Conservation (phyloP, 1,140 invertebrate genomes). For the Tetranychus urticae region DNA sequence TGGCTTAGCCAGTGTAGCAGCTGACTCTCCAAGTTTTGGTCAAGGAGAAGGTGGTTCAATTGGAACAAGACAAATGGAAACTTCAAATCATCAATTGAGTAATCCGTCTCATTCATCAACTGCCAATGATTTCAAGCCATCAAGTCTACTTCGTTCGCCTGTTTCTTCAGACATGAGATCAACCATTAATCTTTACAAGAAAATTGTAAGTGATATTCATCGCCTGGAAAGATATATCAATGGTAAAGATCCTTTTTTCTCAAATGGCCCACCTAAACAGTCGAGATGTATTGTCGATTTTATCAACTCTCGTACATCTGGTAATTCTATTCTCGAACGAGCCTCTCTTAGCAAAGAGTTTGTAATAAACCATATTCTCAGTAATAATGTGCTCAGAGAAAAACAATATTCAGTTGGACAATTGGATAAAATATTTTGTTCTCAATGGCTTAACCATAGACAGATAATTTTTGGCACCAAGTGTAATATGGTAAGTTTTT, state of each 20-base stretch:
- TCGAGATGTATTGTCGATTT: constrained; percentile 2
- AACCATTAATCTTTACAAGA: not conserved
- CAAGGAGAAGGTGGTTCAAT: no score
- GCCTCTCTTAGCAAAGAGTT: not conserved
- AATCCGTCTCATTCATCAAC: no score
- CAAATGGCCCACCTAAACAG: not conserved
- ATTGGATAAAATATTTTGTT: constrained; percentile 44
- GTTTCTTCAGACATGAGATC: no score
- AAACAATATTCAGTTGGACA: not conserved
- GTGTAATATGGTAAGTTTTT: constrained; percentile 35
- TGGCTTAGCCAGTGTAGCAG: no score
- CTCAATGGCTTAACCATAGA: constrained; percentile 77
- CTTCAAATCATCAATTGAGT: no score
- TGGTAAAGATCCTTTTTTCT: not conserved
- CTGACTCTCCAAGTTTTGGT: no score
- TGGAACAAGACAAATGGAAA: no score
- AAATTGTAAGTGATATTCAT: not conserved
- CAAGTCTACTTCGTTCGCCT: no score
- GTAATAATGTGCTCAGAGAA: constrained; percentile 2
- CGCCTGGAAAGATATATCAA: not conserved
- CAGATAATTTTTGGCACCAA: constrained; percentile 89
- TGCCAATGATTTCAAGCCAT: no score
- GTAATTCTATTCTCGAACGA: not conserved
- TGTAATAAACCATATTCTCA: constrained; percentile 1
- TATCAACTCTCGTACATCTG: constrained; percentile 5